Evolutionary conservation across 2,113 vertebrate genomes (phyloP).

Genomic region (Scophthalmus maximus): DNA sequence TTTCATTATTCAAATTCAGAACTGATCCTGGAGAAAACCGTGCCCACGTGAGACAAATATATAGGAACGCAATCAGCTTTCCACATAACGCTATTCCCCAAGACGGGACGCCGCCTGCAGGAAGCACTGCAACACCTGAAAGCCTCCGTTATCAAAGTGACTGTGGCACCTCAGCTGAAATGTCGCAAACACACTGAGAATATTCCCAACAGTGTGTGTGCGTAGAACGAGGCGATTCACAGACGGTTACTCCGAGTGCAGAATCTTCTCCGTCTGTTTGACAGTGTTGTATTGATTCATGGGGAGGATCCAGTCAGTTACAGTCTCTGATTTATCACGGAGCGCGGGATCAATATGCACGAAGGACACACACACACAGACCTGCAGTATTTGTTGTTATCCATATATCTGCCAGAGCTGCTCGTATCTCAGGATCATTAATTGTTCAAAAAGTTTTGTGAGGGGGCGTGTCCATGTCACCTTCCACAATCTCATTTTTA

Average conservation of each 20-base stretch:
- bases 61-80: constrained; percentile 1
- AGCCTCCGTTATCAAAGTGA: constrained; percentile 22
- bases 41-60: not conserved
- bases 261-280: not conserved
- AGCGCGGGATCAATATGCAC: not conserved
- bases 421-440: constrained; percentile 4
- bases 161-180: not conserved
- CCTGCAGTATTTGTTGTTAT: not conserved
- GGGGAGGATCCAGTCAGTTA: not conserved
- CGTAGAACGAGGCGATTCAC: not conserved
- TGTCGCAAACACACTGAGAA: not conserved
- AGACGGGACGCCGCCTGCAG: not conserved
- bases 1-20: not conserved
- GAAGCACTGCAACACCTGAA: constrained; percentile 17
- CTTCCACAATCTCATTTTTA: not conserved
- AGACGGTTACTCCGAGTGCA: not conserved
- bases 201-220: not conserved
- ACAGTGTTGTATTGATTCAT: not conserved
- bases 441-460: no score
- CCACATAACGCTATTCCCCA: not conserved
- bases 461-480: not conserved
- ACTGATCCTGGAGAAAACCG: not conserved
- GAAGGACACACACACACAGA: not conserved
- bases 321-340: no score
- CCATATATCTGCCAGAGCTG: not conserved